Percentiles rank a stretch among this genome's conserved stretches.
These are phyloP conservation scores for Todiramphus chloris DNA, from an alignment of 2,113 vertebrate genomes.

Conservation along the genomic window DNA sequence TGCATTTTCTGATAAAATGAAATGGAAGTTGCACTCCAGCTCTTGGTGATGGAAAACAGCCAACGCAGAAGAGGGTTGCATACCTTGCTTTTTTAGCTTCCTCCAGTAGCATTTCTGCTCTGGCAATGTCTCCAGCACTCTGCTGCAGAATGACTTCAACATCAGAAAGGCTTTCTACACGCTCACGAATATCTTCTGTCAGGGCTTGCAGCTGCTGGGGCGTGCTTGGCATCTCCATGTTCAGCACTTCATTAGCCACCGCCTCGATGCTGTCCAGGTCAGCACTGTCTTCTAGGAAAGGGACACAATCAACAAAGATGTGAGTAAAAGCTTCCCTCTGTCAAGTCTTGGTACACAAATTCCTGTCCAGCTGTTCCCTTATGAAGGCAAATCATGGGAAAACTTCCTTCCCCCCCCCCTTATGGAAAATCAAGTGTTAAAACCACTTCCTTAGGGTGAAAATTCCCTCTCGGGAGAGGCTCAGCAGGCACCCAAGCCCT, in stretches of 20 bases:
- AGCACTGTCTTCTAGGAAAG: constrained; percentile 86
- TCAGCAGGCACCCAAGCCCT: background rate
- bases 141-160: constrained; percentile 91
- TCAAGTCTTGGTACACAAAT: background rate
- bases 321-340: background rate
- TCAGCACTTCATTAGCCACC: constrained; percentile 91
- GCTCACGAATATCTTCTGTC: constrained; percentile 88
- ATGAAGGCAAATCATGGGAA: background rate
- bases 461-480: background rate
- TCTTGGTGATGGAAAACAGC: background rate
- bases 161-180: constrained; percentile 89
- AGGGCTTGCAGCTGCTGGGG: constrained; percentile 91
- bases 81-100: constrained; percentile 90
- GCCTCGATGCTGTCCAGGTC: constrained; percentile 94
- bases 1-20: background rate
- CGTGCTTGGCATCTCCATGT: constrained; percentile 96
- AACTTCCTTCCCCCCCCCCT: background rate
- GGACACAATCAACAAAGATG: background rate
- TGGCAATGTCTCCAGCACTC: constrained; percentile 87
- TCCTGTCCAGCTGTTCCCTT: background rate
- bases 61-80: background rate
- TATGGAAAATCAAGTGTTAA: background rate
- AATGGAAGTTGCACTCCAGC: background rate
- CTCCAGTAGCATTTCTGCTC: constrained; percentile 86
- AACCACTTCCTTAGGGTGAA: background rate